Base-by-base conservation (phyloP, 30 jellyfish, hydroid and myxozoan species). In the Nemopilema nomurai region DNA sequence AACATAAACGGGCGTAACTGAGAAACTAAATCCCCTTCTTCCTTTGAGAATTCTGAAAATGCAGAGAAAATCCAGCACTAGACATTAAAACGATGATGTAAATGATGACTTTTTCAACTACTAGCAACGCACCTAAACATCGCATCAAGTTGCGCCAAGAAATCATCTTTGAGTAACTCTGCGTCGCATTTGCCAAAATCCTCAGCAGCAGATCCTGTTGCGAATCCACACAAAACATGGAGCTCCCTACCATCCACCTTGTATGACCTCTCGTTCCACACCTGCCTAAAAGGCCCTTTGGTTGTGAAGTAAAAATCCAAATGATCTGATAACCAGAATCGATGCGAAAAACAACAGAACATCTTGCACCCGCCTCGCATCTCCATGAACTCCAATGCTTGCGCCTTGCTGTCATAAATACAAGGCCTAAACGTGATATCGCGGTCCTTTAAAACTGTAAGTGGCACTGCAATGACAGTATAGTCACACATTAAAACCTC, bases 311-410 rank as follows among this genome's bases (percentile, higher is more conserved):
- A 86, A 22, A 86, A 28, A 24, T 65, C 27, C 17, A 18, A 16
- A 57, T 76, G 7, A 20, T 52, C 52, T 18, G 49, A 18, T 22
- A 84, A 89, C 95, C 89, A 86, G 70, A 86, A 86, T 32, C 64
- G 67, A 30, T 70, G 62, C 13, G 62, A 20, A 69, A 86, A 86
- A n/a, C 80, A 24, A 73, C 89, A 86, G 32, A 86, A 76, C 51
- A 86, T 67, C 51, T 86, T 86, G 76, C 80, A 68, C n/a, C 88
- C 95, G 51, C 30, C 70, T 53, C 95, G 76, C 95, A 86, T 86
- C 33, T 86, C 89, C 89, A 86, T 77, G 32, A 16, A 0, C 7
- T 51, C 67, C n/a, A 86, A 16, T 4, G 89, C 67, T 18, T 69
- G 66, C 51, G 24, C 22, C 33, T 86, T 86, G 57, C 33, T 49